These are phyloP conservation scores for Ceriagrion tenellum DNA, from an alignment of 2,888 invertebrate genomes.

Conservation along the genomic window DNA sequence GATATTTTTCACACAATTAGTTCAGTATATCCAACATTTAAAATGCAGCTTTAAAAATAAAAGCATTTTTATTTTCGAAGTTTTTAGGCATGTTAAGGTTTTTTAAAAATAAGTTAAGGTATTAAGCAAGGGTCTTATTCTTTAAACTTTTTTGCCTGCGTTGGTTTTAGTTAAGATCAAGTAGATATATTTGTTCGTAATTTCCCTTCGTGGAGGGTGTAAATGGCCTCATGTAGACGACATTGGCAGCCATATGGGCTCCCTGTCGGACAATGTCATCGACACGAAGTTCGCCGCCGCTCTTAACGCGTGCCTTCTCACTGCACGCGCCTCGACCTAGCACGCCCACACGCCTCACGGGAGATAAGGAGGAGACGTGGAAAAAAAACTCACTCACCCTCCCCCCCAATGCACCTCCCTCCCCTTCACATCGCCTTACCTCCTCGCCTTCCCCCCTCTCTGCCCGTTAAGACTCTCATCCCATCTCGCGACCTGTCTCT, in stretches of 20 bases:
- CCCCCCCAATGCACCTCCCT: background rate
- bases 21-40: no score
- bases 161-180: background rate
- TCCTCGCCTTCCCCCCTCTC: background rate
- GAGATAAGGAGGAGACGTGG: no score
- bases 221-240: background rate
- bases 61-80: no score
- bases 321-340: conserved; percentile 38
- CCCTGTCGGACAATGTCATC: conserved; percentile 24
- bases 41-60: no score
- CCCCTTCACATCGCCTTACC: background rate
- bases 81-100: no score
- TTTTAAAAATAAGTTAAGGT: no score
- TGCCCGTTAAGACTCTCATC: background rate
- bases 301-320: conserved; percentile 23
- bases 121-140: no score
- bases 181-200: background rate
- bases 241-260: background rate
- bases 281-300: conserved; percentile 38
- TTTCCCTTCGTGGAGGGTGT: background rate
- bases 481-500: background rate
- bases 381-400: background rate
- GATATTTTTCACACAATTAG: no score
- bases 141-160: background rate
- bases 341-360: conserved; percentile 29